Evolutionary conservation across 92 coral and sea anemone genomes (phyloP).

Genomic region (Epizoanthus ramosus): DNA sequence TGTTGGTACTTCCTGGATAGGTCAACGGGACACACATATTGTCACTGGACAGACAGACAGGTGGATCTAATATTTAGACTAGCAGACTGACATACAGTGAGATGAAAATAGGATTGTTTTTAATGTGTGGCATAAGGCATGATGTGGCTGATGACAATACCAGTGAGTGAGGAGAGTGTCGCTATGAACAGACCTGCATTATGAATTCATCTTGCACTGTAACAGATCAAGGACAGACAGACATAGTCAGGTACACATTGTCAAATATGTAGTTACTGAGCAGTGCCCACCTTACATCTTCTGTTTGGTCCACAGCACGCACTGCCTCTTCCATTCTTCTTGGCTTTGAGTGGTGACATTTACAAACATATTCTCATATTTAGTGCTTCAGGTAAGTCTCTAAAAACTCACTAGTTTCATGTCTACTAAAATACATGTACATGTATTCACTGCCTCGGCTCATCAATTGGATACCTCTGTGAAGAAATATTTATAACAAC

Average conservation of each 20-base stretch:
- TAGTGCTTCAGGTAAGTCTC: constrained; percentile 85
- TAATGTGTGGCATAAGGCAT: no score
- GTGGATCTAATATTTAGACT: neutral
- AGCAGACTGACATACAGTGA: neutral
- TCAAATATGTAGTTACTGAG: neutral
- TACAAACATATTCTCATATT: constrained; percentile 77
- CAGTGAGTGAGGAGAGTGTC: no score
- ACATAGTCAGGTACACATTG: no score
- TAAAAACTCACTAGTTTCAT: neutral
- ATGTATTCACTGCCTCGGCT: neutral
- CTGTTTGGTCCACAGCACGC: constrained; percentile 66
- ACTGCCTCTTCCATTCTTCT: constrained; percentile 85
- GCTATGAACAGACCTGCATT: no score
- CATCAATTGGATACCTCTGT: no score
- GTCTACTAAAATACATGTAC: neutral
- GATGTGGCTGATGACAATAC: no score
- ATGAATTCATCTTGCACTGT: no score
- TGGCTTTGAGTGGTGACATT: constrained; percentile 75
- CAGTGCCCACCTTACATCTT: neutral
- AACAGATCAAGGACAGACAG: no score
- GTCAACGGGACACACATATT: no score
- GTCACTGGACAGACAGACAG: no score
- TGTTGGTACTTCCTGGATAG: neutral
- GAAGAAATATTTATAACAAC: no score
- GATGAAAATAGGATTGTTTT: no score